phyloP scores from a whole-genome alignment of 2,113 vertebrate species.

The Podiceps cristatus region DNA sequence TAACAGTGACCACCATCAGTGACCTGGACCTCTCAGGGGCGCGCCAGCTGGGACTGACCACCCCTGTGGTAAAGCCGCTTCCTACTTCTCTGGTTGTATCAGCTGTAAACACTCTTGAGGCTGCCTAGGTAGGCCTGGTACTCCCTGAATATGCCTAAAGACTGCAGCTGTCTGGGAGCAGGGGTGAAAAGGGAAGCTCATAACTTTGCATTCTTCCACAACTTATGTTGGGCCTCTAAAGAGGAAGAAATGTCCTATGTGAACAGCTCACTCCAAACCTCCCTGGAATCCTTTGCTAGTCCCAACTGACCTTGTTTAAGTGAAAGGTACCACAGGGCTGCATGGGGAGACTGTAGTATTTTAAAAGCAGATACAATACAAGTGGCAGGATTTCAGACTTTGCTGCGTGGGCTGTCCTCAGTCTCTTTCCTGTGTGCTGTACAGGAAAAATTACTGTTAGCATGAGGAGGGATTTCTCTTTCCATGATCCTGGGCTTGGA shows the following conservation, averaged over 20 bases:
- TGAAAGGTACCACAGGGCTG: neutral
- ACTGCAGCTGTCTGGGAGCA: neutral
- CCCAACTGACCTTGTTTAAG: neutral
- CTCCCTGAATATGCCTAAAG: neutral
- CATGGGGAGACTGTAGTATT: neutral
- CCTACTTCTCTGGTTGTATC: neutral
- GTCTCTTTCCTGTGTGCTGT: neutral
- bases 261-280: neutral
- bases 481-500: accelerated
- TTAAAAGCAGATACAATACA: neutral
- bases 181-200: neutral
- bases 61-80: slow-evolving; percentile 62
- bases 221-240: neutral
- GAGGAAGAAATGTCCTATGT: neutral
- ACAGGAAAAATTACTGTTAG: neutral
- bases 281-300: neutral
- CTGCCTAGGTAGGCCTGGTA: neutral
- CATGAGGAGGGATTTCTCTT: neutral
- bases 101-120: neutral
- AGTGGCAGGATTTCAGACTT: neutral
- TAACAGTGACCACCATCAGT: slow-evolving; percentile 95
- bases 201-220: neutral
- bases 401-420: accelerated
- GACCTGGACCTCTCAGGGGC: slow-evolving; percentile 87
- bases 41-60: slow-evolving; percentile 75